phyloP scores from a whole-genome alignment of 1,140 invertebrate species.

The Heliconius hewitsoni region DNA sequence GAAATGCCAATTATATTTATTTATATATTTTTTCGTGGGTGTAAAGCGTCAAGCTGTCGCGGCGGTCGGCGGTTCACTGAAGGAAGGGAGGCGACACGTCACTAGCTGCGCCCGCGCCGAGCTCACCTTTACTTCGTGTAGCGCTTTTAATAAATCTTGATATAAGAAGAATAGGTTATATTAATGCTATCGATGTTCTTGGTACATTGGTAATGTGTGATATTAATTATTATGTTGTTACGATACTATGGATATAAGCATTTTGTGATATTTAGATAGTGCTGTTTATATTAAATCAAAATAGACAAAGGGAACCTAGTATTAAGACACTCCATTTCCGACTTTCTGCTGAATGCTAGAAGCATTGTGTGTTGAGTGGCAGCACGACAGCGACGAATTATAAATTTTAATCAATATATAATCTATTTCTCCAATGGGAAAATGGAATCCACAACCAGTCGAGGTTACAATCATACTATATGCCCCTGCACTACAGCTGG shows the following conservation, averaged over 20 bases:
- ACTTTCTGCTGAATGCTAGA: too few relatives aligned
- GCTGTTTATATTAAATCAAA: not conserved
- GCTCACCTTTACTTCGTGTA: constrained; percentile 72
- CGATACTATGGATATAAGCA: not conserved
- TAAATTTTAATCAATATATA: too few relatives aligned
- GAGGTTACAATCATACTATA: too few relatives aligned
- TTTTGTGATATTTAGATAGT: not conserved
- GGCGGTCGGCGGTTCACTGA: constrained; percentile 65
- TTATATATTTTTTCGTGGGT: constrained; percentile 23
- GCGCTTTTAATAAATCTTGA: constrained; percentile 47
- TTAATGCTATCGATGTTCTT: not conserved
- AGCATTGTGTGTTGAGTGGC: too few relatives aligned
- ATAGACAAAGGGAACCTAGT: too few relatives aligned
- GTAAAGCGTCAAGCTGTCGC: constrained; percentile 45
- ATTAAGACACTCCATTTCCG: too few relatives aligned
- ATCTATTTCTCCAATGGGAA: too few relatives aligned
- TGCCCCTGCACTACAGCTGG: too few relatives aligned
- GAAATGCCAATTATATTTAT: constrained; percentile 49
- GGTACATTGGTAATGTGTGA: not conserved
- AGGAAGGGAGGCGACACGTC: constrained; percentile 72
- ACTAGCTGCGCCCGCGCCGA: constrained; percentile 70
- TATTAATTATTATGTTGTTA: not conserved
- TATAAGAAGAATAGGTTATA: constrained; percentile 32
- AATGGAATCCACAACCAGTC: too few relatives aligned
- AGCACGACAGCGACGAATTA: too few relatives aligned